Conservation (phyloP, 2,113 vertebrate genomes). For the Alethe castanea region DNA sequence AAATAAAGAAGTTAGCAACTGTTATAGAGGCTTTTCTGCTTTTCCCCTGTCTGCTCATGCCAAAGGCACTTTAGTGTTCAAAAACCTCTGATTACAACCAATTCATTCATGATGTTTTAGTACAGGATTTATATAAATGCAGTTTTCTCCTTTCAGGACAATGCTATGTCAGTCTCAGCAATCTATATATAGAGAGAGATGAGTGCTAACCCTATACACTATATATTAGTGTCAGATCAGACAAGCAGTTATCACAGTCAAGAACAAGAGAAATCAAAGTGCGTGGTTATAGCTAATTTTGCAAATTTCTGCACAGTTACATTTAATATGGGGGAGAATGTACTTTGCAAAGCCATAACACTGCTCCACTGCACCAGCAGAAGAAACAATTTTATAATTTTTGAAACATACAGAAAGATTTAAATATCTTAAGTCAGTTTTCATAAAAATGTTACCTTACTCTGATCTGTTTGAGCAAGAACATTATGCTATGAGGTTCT, state of each 20-base stretch:
- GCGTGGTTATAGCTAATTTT: not conserved
- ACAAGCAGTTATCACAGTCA: not conserved
- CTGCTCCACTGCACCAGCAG: not conserved
- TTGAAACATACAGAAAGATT: not conserved
- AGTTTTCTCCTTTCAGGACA: not conserved
- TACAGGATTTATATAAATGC: not conserved
- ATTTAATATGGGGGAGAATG: not conserved
- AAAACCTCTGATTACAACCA: not conserved
- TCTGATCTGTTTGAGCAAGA: not conserved
- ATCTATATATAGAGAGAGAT: not conserved
- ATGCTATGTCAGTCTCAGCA: not conserved
- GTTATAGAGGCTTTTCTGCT: not conserved
- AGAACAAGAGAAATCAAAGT: not conserved
- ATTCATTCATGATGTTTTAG: not conserved
- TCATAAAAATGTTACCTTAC: not conserved
- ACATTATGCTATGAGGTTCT: not conserved
- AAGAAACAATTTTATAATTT: not conserved
- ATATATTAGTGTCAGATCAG: not conserved
- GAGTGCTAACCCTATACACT: not conserved
- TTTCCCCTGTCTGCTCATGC: not conserved
- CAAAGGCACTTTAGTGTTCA: not conserved
- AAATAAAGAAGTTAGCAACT: not conserved
- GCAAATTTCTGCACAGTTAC: not conserved
- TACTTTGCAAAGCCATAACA: not conserved
- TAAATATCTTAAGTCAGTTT: not conserved